Base-by-base conservation (phyloP, 2,113 vertebrate genomes). In the Oryzias melastigma region DNA sequence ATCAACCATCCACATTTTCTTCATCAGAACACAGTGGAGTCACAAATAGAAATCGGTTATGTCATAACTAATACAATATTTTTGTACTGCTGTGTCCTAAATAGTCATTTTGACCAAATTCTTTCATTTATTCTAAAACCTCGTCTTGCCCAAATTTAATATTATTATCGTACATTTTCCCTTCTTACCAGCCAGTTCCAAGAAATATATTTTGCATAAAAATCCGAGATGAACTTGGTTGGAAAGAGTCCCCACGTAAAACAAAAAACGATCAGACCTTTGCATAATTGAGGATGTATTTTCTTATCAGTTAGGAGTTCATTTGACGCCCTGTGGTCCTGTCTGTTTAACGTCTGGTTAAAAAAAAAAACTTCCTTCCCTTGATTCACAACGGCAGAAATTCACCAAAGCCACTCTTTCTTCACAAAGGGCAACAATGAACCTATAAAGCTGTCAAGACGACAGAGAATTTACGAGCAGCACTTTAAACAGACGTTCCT, bases 391-490 rank as follows among this genome's bases (percentile, higher is more conserved):
- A 60, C 73, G 48, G 73, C 17, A 75, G 74, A 84, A 81, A 82
- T 64, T 76, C 65, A 74, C 75, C 64, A 66, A 85, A 79, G 61
- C 61, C 62, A 66, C 70, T 14, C 22, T 59, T 69, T 75, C 71
- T 70, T 68, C 58, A 58, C 58, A 77, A 84, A 85, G 58, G 75
- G 76, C 73, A 88, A 88, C 85, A 89, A 88, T 78, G 76, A 80
- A 68, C 79, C 81, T 66, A 81, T 90, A 87, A 91, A 88, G 29
- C 84, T 87, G 85, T 90, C 88, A 79, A 3, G 43, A 27, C 58
- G 15, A 65, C 52, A 43, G 20, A 52, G 47, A 78, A 91, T 90
- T 89, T 90, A 90, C 42, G 77, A 4, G 17, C 16, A 1, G 65
- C 71, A 80, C 82, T 85, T 82, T 73, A 72, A 83, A 78, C 71